Base-by-base conservation (phyloP, 64 coral and sea anemone genomes). In the Stichodactyla mertensii region DNA sequence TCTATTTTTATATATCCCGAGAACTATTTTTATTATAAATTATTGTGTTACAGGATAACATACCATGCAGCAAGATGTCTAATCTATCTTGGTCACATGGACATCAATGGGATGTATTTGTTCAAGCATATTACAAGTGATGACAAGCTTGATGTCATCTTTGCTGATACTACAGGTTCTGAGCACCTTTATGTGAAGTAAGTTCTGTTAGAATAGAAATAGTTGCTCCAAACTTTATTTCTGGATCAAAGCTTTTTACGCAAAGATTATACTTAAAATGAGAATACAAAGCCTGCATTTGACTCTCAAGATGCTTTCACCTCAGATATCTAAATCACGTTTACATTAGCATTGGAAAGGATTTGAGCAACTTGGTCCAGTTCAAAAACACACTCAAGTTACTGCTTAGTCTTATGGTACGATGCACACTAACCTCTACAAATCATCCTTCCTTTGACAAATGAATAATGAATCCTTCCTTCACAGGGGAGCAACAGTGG, bases 31-130 rank as follows among this genome's bases (percentile, higher is more conserved):
- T 54, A 82, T 82, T 82, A 57, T 36, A 84, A 60, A 2, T 36
- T 86, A 20, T 16, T 11, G 22, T 60, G 64, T 86, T 64, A 27
- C 52, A 95, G 93, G 82, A 86, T 95, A 55, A 88, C 88, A 24
- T 95, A 95, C 58, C 93, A 95, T 92, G 93, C 93, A 19, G 93
- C 93, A 10, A 88, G 93, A 74, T 86, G 93, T 52, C 12, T 95
- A 7, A 86, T 95, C 64, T 95, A 95, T 79, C 77, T 95, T 18
- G 93, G 93, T 58, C 84, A 83, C 22, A 54, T 92, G 14, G 90
- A 89, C n/a, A 87, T 92, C 19, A 90, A 83, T 28, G 90, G 90
- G 20, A 83, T 95, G 15, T 95, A 95, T 86, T 62, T 95, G 11
- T 95, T 95, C 86, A 91, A 95, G 69, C 90, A 82, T 16, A 61